These are phyloP conservation scores for Microtus oregoni DNA, from an alignment of 2,113 vertebrate genomes.

Conservation along the genomic window DNA sequence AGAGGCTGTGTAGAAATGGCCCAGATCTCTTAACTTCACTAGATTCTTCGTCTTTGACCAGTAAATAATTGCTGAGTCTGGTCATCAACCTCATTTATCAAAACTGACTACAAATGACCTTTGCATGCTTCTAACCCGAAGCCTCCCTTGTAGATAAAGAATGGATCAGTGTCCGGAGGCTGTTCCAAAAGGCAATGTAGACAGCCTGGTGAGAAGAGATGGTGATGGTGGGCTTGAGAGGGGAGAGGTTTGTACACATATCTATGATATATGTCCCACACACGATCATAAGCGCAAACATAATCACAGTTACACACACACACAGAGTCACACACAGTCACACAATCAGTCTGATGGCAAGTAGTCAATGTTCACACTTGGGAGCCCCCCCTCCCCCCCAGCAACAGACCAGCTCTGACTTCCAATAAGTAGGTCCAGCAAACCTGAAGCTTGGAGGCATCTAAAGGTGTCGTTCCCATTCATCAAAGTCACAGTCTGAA, in stretches of 20 bases:
- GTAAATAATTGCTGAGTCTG: constrained; percentile 9
- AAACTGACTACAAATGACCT: constrained; percentile 7
- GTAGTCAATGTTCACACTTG: not conserved
- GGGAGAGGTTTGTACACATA: not conserved
- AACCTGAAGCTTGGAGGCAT: not conserved
- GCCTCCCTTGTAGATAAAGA: not conserved
- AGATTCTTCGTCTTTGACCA: not conserved
- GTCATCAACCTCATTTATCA: not conserved
- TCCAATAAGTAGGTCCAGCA: not conserved
- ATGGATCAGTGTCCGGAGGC: not conserved
- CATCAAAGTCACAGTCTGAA: constrained; percentile 59
- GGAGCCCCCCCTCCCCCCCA: not conserved
- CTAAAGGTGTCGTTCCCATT: constrained; percentile 21
- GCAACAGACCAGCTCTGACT: not conserved
- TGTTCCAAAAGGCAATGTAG: not conserved
- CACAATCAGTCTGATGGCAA: not conserved
- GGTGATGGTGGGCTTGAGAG: not conserved
- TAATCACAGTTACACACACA: no score
- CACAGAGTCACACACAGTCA: not conserved
- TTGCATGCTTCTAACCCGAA: not conserved
- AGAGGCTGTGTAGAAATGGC: not conserved
- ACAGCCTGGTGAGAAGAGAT: not conserved
- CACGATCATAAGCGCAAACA: not conserved
- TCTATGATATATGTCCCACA: not conserved
- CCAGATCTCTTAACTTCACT: not conserved